phyloP scores from a whole-genome alignment of 1,140 invertebrate species.

The Aphelenchoides avenae region DNA sequence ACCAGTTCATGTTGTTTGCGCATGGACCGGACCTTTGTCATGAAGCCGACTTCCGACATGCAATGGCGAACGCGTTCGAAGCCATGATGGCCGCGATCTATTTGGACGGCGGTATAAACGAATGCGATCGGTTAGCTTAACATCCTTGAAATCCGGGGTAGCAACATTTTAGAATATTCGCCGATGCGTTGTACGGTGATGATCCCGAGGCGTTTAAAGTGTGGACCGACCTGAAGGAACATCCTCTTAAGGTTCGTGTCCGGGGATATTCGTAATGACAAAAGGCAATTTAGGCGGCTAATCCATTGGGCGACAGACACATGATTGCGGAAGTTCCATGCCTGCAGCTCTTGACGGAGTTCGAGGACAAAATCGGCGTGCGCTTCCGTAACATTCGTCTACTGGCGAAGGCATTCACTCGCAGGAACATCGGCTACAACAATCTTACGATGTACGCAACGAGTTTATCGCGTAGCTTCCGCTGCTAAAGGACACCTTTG shows the following conservation, averaged over 20 bases:
- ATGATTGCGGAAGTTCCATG: conserved; percentile 75
- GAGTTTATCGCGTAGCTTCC: neutral
- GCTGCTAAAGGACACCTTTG: neutral
- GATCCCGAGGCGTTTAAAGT: conserved; percentile 21
- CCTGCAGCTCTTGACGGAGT: conserved; percentile 77
- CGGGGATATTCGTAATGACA: conserved; percentile 69
- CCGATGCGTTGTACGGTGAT: conserved; percentile 36
- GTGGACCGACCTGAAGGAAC: conserved; percentile 68
- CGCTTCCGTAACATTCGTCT: conserved; percentile 89
- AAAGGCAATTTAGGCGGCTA: conserved; percentile 67
- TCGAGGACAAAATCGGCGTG: conserved; percentile 86
- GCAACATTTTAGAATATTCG: conserved; percentile 38
- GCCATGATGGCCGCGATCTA: conserved; percentile 92
- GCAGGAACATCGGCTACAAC: conserved; percentile 89
- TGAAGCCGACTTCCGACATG: conserved; percentile 85
- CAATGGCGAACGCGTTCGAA: conserved; percentile 99
- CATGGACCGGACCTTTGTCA: conserved; percentile 96
- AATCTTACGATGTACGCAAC: conserved; percentile 78
- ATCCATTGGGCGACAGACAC: conserved; percentile 81
- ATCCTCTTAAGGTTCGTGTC: conserved; percentile 74
- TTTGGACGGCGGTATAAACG: conserved; percentile 81
- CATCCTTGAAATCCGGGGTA: conserved; percentile 63
- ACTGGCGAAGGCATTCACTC: conserved; percentile 88
- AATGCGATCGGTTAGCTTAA: conserved; percentile 43
- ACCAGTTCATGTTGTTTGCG: conserved; percentile 92